A percentile compares a stretch with the other conserved stretches of the same genome.
Evolutionary conservation across 2,113 vertebrate species (phyloP).

Genomic region (Ammodytes marinus): DNA sequence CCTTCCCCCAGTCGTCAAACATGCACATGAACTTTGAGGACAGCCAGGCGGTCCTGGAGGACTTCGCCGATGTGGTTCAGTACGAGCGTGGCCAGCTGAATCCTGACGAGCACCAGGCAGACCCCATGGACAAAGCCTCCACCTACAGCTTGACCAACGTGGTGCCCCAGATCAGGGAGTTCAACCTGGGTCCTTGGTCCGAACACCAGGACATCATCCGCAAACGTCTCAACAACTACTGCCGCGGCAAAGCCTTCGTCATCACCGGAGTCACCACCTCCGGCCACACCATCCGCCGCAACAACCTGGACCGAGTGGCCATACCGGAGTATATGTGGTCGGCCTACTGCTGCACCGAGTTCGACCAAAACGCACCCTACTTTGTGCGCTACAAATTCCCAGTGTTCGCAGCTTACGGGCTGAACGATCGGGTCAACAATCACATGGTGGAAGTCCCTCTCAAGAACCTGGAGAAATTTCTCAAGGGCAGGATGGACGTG

Average conservation of each 20-base stretch:
- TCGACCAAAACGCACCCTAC: conserved; percentile 81
- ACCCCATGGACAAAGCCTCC: conserved; percentile 80
- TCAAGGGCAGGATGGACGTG: conserved; percentile 79
- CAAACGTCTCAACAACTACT: conserved; percentile 83
- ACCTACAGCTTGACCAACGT: conserved; percentile 83
- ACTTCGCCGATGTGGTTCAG: conserved; percentile 78
- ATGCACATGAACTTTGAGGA: conserved; percentile 85
- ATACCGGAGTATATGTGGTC: conserved; percentile 82
- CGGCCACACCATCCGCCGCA: conserved; percentile 77
- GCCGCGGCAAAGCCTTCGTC: conserved; percentile 75
- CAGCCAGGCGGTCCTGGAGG: conserved; percentile 80
- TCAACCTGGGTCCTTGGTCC: conserved; percentile 83
- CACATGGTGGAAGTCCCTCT: conserved; percentile 79
- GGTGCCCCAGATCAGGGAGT: conserved; percentile 80
- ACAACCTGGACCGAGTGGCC: conserved; percentile 75
- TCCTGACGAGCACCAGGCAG: conserved; percentile 79
- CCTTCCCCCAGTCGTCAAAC: conserved; percentile 73
- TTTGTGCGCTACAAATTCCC: conserved; percentile 82
- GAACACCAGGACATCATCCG: conserved; percentile 80
- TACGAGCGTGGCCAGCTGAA: conserved; percentile 80
- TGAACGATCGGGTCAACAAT: conserved; percentile 78
- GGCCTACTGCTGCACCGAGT: conserved; percentile 79
- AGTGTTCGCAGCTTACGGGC: conserved; percentile 74
- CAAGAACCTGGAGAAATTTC: conserved; percentile 81
- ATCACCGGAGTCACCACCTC: conserved; percentile 78